Evolutionary conservation across 2,888 invertebrate genomes (phyloP).

Genomic region (Loripinus fragilis): DNA sequence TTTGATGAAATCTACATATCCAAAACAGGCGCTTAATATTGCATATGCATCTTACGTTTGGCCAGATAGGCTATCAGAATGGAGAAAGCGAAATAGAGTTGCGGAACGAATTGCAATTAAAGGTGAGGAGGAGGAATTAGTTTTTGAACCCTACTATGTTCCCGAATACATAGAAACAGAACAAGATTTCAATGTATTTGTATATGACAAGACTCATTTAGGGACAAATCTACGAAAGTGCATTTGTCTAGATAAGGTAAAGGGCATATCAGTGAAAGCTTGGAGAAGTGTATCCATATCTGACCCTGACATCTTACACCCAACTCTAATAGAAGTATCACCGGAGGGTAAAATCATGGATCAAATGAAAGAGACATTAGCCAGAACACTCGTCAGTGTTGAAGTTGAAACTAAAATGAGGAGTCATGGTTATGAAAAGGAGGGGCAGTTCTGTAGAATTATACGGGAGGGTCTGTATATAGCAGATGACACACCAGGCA

Average conservation of each 20-base stretch:
- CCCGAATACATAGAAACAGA: too few relatives aligned
- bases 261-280: conserved; percentile 15
- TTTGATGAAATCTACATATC: too few relatives aligned
- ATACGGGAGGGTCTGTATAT: conserved; percentile 27
- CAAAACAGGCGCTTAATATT: too few relatives aligned
- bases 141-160: too few relatives aligned
- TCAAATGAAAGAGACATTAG: conserved; percentile 37
- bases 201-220: too few relatives aligned
- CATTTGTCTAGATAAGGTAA: conserved; percentile 23
- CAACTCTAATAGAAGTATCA: conserved; percentile 17
- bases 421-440: not conserved
- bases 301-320: conserved; percentile 22
- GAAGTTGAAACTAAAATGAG: conserved; percentile 20
- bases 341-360: conserved; percentile 31
- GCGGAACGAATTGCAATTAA: too few relatives aligned
- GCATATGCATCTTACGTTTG: too few relatives aligned
- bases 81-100: too few relatives aligned
- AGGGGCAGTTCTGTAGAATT: conserved; percentile 25
- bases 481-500: conserved; percentile 37
- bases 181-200: too few relatives aligned
- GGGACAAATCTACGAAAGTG: conserved; percentile 13
- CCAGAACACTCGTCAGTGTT: conserved; percentile 20
- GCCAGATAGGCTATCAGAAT: too few relatives aligned
- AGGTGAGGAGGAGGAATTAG: not conserved
- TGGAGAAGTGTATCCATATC: conserved; percentile 13